These are phyloP conservation scores for Fulica atra DNA, from an alignment of 2,113 vertebrate species.

Conservation along the genomic window DNA sequence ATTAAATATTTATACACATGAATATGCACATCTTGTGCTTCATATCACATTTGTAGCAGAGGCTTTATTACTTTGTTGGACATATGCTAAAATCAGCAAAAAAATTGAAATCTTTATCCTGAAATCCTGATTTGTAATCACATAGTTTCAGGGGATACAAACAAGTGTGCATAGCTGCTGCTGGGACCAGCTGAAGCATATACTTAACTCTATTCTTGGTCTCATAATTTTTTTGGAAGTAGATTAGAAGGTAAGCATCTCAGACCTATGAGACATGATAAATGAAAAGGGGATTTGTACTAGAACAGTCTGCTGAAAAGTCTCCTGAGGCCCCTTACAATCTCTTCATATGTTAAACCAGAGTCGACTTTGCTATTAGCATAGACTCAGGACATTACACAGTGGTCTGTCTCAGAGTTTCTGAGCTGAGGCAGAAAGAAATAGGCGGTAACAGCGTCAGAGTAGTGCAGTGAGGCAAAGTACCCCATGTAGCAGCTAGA, in stretches of 20 bases:
- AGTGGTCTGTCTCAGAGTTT: background rate
- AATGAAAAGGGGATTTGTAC: background rate
- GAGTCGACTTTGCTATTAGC: background rate
- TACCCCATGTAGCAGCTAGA: background rate
- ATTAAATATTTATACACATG: background rate
- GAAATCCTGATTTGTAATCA: background rate
- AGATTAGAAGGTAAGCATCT: background rate
- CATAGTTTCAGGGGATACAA: background rate
- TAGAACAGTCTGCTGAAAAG: background rate
- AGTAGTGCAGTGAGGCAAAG: background rate
- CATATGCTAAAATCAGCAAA: background rate
- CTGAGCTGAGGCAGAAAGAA: background rate
- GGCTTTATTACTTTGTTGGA: background rate
- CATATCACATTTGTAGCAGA: background rate
- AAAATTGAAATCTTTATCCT: background rate
- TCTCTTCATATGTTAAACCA: background rate
- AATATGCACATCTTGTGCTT: background rate
- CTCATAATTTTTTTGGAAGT: background rate
- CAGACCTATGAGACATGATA: background rate
- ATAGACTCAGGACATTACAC: background rate
- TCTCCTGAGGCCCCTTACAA: background rate
- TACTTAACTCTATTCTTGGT: background rate
- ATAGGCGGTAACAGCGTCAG: background rate
- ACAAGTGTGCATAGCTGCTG: background rate
- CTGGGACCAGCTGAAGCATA: background rate